phyloP scores from a whole-genome alignment of 2,113 vertebrate species.

The Bagarius yarrelli region DNA sequence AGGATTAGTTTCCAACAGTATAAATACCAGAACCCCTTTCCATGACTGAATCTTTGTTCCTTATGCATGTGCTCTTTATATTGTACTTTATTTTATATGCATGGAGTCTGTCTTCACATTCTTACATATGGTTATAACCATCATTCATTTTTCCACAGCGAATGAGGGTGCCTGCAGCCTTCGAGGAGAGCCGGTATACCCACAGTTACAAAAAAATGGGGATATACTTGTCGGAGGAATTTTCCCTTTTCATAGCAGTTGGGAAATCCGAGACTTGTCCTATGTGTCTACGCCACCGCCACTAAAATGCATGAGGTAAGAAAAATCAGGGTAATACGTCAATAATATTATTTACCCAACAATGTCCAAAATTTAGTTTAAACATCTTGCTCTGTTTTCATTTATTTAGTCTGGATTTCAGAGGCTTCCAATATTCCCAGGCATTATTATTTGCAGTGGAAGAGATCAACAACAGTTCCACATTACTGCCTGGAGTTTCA shows the following conservation, averaged over 20 bases:
- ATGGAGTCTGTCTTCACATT: not conserved
- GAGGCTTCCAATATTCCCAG: slow-evolving; percentile 67
- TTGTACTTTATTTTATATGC: too few species aligned
- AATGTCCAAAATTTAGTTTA: too few species aligned
- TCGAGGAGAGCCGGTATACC: slow-evolving; percentile 53
- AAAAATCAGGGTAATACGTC: not conserved
- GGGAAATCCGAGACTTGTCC: slow-evolving; percentile 27
- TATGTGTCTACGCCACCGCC: slow-evolving; percentile 56
- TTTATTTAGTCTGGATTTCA: slow-evolving; percentile 65
- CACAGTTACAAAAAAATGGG: slow-evolving; percentile 66
- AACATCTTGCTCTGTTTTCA: not conserved
- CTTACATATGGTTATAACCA: slow-evolving; percentile 43
- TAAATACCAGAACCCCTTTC: too few species aligned
- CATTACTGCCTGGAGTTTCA: slow-evolving; percentile 64
- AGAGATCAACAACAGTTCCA: slow-evolving; percentile 63
- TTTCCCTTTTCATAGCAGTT: slow-evolving; percentile 69
- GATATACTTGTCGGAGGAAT: slow-evolving; percentile 72
- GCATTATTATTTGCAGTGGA: slow-evolving; percentile 63
- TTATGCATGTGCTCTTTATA: too few species aligned
- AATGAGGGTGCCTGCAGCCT: slow-evolving; percentile 42
- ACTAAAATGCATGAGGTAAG: slow-evolving; percentile 41
- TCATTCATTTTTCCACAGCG: slow-evolving; percentile 38
- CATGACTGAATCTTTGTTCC: too few species aligned
- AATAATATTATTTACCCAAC: not conserved
- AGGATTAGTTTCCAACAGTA: too few species aligned